Base-by-base conservation (phyloP, 2,113 vertebrate genomes). In the Lophochroa leadbeateri region DNA sequence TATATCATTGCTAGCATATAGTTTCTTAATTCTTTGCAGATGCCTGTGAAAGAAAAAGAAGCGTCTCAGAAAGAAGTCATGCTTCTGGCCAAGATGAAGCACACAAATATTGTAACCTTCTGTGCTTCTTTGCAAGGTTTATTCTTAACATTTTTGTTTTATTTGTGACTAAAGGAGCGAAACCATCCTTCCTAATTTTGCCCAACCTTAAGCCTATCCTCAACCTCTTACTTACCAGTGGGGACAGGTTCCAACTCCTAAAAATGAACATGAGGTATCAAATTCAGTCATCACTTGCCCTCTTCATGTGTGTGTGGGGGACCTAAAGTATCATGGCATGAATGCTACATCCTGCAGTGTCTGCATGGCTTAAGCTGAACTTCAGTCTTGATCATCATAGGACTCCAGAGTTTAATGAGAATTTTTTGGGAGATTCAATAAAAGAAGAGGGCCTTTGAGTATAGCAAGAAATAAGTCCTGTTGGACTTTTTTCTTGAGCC, bases 71-170 rank as follows among this genome's bases (percentile, higher is more conserved):
- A 99, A 89, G 99, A 99, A 97, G 99, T 98, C 25, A 89, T 88
- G 43, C 98, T 99, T 84, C 97, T 99, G 90, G 98, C 99, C 14
- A 98, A 97, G 96, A 99, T 99, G 99, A 98, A 98, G n/a, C 99
- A 99, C 64, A 98, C 98, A 10, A 99, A 99, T 97, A 99, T 99
- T 23, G 99, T 99, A 25, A 75, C 98, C 24, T 99, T 99, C 97
- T 98, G 98, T 82, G 65, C 76, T 33, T 98, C 99, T 8, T 98
- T 99, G 95, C 96, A 99, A 97, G 99, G 99, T 99, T 94, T 93
- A 80, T 78, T 85, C 92, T 77, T 63, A 88, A 79, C 7, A 5
- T 81, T 77, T 87, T 37, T 70, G 4, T 39, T 90, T 83, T 41
- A 35, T 67, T 74, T 88, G 19, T 58, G 71, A 44, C 57, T 69